Evolutionary conservation across 2,888 invertebrate species (phyloP).

Genomic region (Exephanes ischioxanthus): DNA sequence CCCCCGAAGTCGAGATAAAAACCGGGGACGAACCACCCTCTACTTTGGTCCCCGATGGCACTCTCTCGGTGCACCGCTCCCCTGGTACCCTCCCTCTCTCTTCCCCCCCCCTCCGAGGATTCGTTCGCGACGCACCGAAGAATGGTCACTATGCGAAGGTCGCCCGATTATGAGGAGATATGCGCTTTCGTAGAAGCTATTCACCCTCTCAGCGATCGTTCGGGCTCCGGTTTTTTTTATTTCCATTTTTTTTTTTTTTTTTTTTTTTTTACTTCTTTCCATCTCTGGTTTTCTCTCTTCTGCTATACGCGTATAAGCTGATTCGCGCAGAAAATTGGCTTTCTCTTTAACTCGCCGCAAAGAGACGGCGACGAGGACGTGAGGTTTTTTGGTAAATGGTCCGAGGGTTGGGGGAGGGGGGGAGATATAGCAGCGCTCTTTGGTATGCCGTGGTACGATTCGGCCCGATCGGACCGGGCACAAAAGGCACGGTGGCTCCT

Average conservation of each 20-base stretch:
- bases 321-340: constrained; percentile 48
- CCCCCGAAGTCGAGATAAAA: constrained; percentile 77
- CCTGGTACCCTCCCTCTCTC: too few species aligned
- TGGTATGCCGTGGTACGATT: constrained; percentile 47
- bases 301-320: constrained; percentile 4
- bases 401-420: background rate
- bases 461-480: constrained; percentile 30
- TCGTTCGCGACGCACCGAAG: constrained; percentile 73
- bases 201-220: constrained; percentile 16
- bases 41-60: constrained; percentile 70
- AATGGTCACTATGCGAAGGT: constrained; percentile 84
- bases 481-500: constrained; percentile 28
- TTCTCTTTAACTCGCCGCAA: constrained; percentile 51
- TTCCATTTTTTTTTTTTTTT: too few species aligned
- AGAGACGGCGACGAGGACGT: constrained; percentile 18
- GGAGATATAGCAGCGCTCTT: constrained; percentile 21
- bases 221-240: background rate
- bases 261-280: background rate
- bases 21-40: constrained; percentile 78
- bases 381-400: constrained; percentile 42
- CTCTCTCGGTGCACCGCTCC: constrained; percentile 34
- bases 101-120: constrained; percentile 8
- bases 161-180: constrained; percentile 80
- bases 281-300: constrained; percentile 31
- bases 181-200: constrained; percentile 62